Percentiles rank a stretch among this genome's conserved stretches.
Conservation (phyloP, 64 coral and sea anemone genomes). For the Montipora sp. region DNA sequence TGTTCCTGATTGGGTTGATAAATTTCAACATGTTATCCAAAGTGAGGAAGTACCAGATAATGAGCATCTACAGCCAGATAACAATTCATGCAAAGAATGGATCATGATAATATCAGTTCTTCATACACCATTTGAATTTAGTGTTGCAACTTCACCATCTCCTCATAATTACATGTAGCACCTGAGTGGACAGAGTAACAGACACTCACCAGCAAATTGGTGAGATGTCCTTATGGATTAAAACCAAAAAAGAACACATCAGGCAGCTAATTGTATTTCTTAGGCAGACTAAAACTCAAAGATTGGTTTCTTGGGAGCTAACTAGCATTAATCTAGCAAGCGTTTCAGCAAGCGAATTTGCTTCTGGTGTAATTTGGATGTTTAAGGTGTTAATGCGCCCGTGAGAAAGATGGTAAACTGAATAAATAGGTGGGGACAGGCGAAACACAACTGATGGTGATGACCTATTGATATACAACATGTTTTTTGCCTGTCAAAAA, state of each 20-base stretch:
- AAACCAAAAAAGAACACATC: slow-evolving; percentile 19
- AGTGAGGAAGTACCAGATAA: background rate
- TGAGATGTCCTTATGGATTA: slow-evolving; percentile 41
- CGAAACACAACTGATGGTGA: no score
- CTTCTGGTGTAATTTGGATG: no score
- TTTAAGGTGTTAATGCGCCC: no score
- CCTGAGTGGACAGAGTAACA: slow-evolving; percentile 9
- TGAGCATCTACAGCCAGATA: background rate
- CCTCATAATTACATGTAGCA: slow-evolving; percentile 27
- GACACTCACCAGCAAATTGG: background rate
- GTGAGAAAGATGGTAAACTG: no score
- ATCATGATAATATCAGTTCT: slow-evolving; percentile 37
- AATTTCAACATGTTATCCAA: slow-evolving; percentile 15
- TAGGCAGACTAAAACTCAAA: background rate
- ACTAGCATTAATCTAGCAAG: no score
- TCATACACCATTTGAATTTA: slow-evolving; percentile 50
- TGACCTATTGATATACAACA: no score
- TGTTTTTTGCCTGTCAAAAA: no score
- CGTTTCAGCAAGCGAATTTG: no score
- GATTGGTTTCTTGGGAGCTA: no score
- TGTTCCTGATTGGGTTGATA: slow-evolving; percentile 26
- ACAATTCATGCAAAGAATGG: slow-evolving; percentile 13
- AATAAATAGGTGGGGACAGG: no score
- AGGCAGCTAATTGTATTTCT: background rate
- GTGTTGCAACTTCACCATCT: background rate